Conservation (phyloP, 2,113 vertebrate genomes). For the Eolophus roseicapilla region DNA sequence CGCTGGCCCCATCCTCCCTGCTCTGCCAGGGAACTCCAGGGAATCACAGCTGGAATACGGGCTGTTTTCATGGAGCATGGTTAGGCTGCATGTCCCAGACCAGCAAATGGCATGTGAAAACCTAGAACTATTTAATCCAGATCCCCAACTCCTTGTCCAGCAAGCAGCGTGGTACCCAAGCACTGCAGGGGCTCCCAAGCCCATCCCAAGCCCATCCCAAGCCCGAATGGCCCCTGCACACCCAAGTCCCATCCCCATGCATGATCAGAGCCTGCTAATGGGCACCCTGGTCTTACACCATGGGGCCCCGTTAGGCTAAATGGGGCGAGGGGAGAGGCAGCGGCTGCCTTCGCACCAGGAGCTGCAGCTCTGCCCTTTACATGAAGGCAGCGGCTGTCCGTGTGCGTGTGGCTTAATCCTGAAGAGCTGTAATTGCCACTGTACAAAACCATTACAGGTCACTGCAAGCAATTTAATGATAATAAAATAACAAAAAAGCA, state of each 20-base stretch:
- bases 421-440: conserved; percentile 66
- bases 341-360: neutral
- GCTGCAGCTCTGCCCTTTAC: conserved; percentile 24
- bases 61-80: accelerated
- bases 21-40: neutral
- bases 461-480: conserved; percentile 75
- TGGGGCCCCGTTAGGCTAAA: neutral
- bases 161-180: neutral
- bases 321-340: accelerated
- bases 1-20: accelerated
- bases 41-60: accelerated
- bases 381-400: neutral
- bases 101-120: accelerated
- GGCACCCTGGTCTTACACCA: accelerated
- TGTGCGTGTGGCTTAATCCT: conserved; percentile 1
- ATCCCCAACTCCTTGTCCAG: accelerated
- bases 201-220: too few species aligned
- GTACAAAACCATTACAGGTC: conserved; percentile 71
- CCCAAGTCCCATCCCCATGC: too few species aligned
- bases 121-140: neutral
- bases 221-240: too few species aligned
- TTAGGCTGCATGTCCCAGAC: accelerated
- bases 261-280: accelerated
- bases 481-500: conserved; percentile 67
- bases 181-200: accelerated